Conservation (phyloP, 2,113 vertebrate species). For the Petrocephalus microphthalmus region DNA sequence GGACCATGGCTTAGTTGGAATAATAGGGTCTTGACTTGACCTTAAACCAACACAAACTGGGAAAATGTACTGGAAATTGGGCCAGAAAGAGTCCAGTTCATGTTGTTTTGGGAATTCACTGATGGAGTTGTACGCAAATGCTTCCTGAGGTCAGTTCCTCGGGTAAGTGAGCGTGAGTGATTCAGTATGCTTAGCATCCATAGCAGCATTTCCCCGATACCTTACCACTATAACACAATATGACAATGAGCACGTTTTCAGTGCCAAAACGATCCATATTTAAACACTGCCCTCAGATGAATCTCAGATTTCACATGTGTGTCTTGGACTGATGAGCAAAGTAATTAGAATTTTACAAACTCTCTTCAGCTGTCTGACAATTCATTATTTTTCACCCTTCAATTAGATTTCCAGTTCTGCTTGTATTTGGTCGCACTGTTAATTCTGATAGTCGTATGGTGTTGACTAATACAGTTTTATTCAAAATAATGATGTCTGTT, state of each 20-base stretch:
- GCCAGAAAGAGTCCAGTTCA: not conserved
- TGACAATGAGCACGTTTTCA: not conserved
- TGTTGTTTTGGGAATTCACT: not conserved
- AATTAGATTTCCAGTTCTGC: not conserved
- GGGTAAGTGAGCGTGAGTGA: not conserved
- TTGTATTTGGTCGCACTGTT: not conserved
- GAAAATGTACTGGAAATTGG: not conserved
- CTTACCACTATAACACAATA: not conserved
- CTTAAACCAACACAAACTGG: not conserved
- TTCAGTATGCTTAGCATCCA: not conserved
- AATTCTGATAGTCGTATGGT: not conserved
- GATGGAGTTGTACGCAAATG: not conserved
- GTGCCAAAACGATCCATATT: not conserved
- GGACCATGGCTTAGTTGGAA: not conserved
- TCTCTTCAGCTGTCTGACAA: not conserved
- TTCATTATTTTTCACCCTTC: not conserved
- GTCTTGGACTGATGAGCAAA: not conserved
- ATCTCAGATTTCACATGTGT: not conserved
- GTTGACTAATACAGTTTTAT: not conserved
- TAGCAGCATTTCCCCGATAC: not conserved
- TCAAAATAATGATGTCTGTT: not conserved
- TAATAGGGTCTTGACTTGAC: not conserved
- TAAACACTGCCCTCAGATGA: not conserved
- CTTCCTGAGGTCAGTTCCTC: not conserved
- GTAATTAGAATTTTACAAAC: conserved; percentile 1